Evolutionary conservation across 2,113 vertebrate genomes (phyloP).

Genomic region (Charina bottae): DNA sequence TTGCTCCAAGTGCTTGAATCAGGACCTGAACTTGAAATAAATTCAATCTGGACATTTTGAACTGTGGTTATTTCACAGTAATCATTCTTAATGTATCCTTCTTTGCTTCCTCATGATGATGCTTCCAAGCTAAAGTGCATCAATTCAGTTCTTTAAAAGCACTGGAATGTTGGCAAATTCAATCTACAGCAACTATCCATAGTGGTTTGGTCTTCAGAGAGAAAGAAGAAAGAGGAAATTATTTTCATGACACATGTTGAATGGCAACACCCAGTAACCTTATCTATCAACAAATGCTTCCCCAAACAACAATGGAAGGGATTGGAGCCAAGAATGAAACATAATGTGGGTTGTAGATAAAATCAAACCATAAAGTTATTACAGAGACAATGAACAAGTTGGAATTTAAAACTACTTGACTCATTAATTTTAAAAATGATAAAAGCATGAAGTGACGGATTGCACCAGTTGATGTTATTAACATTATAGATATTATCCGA

Average conservation of each 20-base stretch:
- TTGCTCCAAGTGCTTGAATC: not conserved
- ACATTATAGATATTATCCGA: not conserved
- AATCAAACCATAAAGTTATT: not conserved
- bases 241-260: constrained; percentile 18
- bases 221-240: constrained; percentile 11
- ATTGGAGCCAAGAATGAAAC: not conserved
- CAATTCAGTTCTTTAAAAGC: not conserved
- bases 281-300: not conserved
- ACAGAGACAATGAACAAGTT: not conserved
- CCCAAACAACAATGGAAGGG: not conserved
- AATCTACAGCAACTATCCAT: constrained; percentile 1
- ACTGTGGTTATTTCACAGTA: not conserved
- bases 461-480: not conserved
- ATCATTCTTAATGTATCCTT: not conserved
- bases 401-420: not conserved
- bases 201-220: constrained; percentile 25
- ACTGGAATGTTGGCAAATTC: not conserved
- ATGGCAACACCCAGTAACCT: constrained; percentile 10
- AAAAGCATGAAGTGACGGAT: not conserved
- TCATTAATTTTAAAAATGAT: not conserved
- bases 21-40: not conserved
- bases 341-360: constrained; percentile 5
- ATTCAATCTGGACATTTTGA: not conserved
- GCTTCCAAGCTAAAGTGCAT: not conserved
- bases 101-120: not conserved